Base-by-base conservation (phyloP, 2,113 vertebrate genomes). In the Solenodon paradoxus region DNA sequence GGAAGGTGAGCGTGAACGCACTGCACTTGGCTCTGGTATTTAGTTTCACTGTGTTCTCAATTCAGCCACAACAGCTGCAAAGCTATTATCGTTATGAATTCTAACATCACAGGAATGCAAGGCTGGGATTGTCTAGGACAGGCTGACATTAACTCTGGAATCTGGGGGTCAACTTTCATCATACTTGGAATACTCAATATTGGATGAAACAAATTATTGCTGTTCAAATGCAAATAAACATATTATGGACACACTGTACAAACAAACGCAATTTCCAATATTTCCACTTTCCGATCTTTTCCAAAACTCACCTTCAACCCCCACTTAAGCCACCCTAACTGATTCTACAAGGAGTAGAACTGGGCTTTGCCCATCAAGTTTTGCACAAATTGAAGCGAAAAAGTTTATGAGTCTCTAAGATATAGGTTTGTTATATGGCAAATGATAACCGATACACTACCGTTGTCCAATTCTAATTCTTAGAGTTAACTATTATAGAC, bases 21-120 rank as follows among this genome's bases (percentile, higher is more conserved):
- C 93, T 55, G 95, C 88, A 82, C 61, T 94, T 95, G 96, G 77
- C 95, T 92, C 91, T 1, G 68, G 95, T 89, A 90, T 85, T 97
- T 96, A 95, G 97, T 98, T 97, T 95, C 96, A 93, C 91, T 96
- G 93, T 96, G 94, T 95, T 94, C 96, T 96, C 97, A 84, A 94
- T 87, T 97, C 85, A 32, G 87, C 90, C 88, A 93, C 47, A 93
- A 95, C 96, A 95, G 97, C 49, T 82, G 1, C 94, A 94, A 22
- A 7, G 7, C 55, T 81, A 89, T 95, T 80, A 89, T 92, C 89
- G 86, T 40, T 77, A 26, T 49, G 63, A 83, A 88, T 88, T 61
- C 61, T 71, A 80, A 64, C 15, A 35, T n/a, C 64, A 42, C 55
- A 81, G 82, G 83, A 68, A 82, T 90, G 79, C 80, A 69, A 94